Evolutionary conservation across 2,888 invertebrate species (phyloP), one percentile per base, ranked within the genome.

Genomic region (Calliphora vomitoria): DNA sequence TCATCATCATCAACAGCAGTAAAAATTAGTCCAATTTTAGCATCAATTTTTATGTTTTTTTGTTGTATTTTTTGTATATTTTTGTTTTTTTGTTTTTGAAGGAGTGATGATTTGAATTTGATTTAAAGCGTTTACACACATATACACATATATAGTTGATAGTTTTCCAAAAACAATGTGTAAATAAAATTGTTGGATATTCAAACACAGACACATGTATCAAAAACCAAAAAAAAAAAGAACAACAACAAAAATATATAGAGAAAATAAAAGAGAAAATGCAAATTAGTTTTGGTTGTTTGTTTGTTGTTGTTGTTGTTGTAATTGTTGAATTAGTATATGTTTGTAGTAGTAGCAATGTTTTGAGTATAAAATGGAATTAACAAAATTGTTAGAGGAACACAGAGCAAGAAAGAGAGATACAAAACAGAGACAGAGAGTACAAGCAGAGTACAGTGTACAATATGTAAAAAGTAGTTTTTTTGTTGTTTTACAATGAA

Each of bases 11-110:
- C 58, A 62, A 58, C 62, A 80, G 50, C 60, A 75, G 35, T 35
- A 62, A 8, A 31, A 62, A 15, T 62, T 78, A 78, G 60, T 78
- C 75, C 85, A 85, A 85, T 86, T 82, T 55, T 82, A 78, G 72
- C 58, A 62, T 71, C 44, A 66, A 53, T 72, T 53, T 78, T 41
- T 55, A 66, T 11, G 25, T 25, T 25, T 41, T 58, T 72, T 50
- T n/a, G 6, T 76, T 68, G 58, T 79, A n/a, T 1, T 13, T 69
- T 44, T 44, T 8, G 0, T 10, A 11, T 78, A n/a, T 13, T n/a
- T 5, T 60, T 60, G 31, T 31, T n/a, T n/a, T 13, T 35, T 35
- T 18, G 10, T 31, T 31, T 60, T 53, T 25, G 71, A 62, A 18
- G 41, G 1, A 64, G 72, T 13, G 64, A 64, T 41, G 50, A 76